A percentile compares a stretch with the other conserved stretches of the same genome.
These are phyloP conservation scores for Tachina grossa DNA, from an alignment of 2,888 invertebrate genomes.

Conservation along the genomic window DNA sequence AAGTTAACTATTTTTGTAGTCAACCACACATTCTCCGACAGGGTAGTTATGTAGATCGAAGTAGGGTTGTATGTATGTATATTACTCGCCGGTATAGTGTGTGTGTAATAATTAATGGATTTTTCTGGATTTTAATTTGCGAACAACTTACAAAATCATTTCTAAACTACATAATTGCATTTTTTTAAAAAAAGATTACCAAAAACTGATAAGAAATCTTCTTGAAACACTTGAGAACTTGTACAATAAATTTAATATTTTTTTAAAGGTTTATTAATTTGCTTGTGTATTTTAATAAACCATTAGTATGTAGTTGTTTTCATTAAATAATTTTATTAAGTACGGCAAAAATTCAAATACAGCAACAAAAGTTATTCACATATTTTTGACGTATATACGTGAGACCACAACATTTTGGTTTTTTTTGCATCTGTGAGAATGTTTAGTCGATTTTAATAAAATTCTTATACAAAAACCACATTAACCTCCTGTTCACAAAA, in stretches of 20 bases:
- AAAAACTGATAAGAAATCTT: not conserved
- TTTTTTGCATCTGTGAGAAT: constrained; percentile 22
- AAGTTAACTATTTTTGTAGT: no score
- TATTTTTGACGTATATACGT: constrained; percentile 51
- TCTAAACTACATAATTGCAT: constrained; percentile 30
- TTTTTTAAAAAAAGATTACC: not conserved
- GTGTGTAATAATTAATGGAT: constrained; percentile 5
- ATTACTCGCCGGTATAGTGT: no score
- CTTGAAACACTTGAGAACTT: not conserved
- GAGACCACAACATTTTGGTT: constrained; percentile 57
- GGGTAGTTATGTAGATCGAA: no score
- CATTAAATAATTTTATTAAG: constrained; percentile 18
- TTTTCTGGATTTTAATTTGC: constrained; percentile 40
- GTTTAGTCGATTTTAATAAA: constrained; percentile 59
- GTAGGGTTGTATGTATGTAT: no score
- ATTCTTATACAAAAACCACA: constrained; percentile 63
- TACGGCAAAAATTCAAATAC: constrained; percentile 7
- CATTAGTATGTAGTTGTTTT: not conserved
- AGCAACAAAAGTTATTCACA: constrained; percentile 62
- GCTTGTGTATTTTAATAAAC: constrained; percentile 34
- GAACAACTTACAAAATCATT: constrained; percentile 14
- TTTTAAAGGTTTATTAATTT: constrained; percentile 38
- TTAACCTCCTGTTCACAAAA: constrained; percentile 54
- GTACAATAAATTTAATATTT: no score
- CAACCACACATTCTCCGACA: no score